phyloP scores from a whole-genome alignment of 2,888 invertebrate genomes.

The Ennomos erosarius region DNA sequence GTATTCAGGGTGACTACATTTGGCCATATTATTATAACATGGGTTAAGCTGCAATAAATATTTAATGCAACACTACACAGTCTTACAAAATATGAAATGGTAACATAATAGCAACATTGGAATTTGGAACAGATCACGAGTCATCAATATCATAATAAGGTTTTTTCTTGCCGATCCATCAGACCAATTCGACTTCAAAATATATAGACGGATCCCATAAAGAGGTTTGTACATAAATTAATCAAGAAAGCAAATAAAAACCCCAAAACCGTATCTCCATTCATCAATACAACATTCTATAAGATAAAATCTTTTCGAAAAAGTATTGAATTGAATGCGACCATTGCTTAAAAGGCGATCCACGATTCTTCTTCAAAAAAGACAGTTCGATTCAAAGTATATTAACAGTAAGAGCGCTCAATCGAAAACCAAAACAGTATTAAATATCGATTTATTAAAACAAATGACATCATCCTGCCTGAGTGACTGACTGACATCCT shows the following conservation, averaged over 20 bases:
- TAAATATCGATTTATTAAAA: too few species aligned
- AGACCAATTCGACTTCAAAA: constrained; percentile 2
- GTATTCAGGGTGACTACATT: too few species aligned
- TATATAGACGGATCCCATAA: too few species aligned
- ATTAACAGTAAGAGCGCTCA: constrained; percentile 22
- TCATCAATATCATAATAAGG: neutral
- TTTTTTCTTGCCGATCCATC: neutral
- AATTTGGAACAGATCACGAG: too few species aligned
- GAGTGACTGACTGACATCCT: too few species aligned
- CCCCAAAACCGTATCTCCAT: constrained; percentile 14
- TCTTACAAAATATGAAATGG: too few species aligned
- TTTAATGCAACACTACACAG: too few species aligned
- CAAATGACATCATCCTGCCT: too few species aligned
- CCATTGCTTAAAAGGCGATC: constrained; percentile 59
- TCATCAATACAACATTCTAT: constrained; percentile 23
- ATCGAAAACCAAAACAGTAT: neutral
- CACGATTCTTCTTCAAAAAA: constrained; percentile 43
- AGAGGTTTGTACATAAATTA: constrained; percentile 3
- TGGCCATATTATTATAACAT: too few species aligned
- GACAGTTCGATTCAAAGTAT: constrained; percentile 24
- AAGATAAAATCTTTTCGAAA: constrained; percentile 43
- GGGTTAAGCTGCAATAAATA: too few species aligned
- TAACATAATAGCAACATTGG: too few species aligned
- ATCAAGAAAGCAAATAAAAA: constrained; percentile 9
- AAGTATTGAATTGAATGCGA: constrained; percentile 69